Percentiles rank a stretch among this genome's conserved stretches.
Conservation (phyloP, 2,797 vertebrate species). For the Pseudochirops corinnae region DNA sequence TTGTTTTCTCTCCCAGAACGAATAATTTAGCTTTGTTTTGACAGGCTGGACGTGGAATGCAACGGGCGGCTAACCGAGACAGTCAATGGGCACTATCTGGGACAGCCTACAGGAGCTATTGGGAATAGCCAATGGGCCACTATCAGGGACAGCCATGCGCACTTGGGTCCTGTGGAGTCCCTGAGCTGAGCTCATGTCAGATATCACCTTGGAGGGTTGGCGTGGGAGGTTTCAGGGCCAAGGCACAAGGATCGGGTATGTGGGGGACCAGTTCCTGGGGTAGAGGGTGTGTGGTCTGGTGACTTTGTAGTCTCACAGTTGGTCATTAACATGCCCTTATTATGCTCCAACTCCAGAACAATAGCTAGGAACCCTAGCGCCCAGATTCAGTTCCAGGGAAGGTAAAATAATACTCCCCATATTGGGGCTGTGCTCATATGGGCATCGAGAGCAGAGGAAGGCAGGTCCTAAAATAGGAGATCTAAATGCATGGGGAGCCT, state of each 20-base stretch:
- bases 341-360: neutral
- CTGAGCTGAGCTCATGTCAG: neutral
- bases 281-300: neutral
- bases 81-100: too few species aligned
- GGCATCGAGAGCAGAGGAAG: neutral
- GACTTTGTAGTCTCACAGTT: neutral
- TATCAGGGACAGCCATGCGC: neutral
- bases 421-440: too few species aligned
- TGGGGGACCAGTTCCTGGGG: neutral
- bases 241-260: neutral
- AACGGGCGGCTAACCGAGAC: too few species aligned
- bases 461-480: neutral
- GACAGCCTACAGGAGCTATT: neutral
- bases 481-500: neutral
- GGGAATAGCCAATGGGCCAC: too few species aligned
- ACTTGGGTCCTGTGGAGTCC: neutral
- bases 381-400: neutral
- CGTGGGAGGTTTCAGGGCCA: neutral
- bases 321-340: neutral
- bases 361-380: neutral
- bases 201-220: neutral
- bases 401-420: neutral
- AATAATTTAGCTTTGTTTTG: conserved; percentile 50
- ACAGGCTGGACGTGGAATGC: neutral
- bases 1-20: neutral